Percentiles rank a stretch among this genome's conserved stretches.
These are phyloP conservation scores for Drosophila persimilis DNA, from an alignment of 1,140 invertebrate species.

Conservation along the genomic window DNA sequence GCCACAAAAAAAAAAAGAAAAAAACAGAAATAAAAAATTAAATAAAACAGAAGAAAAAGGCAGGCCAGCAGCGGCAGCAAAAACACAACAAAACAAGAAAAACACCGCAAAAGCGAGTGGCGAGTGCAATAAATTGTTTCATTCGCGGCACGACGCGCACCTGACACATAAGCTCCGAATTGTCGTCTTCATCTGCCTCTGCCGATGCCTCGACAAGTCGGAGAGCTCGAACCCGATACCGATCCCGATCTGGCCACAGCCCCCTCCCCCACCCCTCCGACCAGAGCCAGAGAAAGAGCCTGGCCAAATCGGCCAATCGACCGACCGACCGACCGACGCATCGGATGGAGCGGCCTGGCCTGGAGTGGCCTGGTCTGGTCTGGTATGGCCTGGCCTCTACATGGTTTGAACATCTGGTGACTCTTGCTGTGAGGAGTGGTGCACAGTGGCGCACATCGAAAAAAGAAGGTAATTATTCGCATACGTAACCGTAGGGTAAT, in stretches of 20 bases:
- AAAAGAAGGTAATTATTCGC: no score
- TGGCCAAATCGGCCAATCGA: conserved; percentile 18
- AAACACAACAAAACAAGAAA: conserved; percentile 3
- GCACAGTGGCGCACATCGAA: conserved; percentile 41
- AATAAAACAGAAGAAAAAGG: neutral
- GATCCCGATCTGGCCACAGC: conserved; percentile 39
- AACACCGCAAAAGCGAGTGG: conserved; percentile 40
- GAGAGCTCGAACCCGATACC: conserved; percentile 1
- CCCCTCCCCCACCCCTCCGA: conserved; percentile 5
- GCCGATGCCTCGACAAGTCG: no score
- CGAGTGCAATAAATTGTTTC: conserved; percentile 75
- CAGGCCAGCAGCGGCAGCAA: neutral
- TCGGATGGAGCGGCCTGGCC: conserved; percentile 12
- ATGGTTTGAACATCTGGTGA: conserved; percentile 69
- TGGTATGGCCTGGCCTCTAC: conserved; percentile 25
- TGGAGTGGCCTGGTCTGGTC: neutral
- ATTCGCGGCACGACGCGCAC: conserved; percentile 72
- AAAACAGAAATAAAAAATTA: neutral
- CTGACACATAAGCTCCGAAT: conserved; percentile 75
- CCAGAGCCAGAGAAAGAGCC: neutral
- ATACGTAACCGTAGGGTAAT: no score
- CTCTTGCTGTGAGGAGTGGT: conserved; percentile 54
- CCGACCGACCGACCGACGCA: conserved; percentile 23
- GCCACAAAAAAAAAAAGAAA: conserved; percentile 17
- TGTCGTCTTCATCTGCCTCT: conserved; percentile 66